Evolutionary conservation across 2,113 vertebrate species (phyloP), one percentile per base, ranked within the genome.

Genomic region (Anas platyrhynchos): DNA sequence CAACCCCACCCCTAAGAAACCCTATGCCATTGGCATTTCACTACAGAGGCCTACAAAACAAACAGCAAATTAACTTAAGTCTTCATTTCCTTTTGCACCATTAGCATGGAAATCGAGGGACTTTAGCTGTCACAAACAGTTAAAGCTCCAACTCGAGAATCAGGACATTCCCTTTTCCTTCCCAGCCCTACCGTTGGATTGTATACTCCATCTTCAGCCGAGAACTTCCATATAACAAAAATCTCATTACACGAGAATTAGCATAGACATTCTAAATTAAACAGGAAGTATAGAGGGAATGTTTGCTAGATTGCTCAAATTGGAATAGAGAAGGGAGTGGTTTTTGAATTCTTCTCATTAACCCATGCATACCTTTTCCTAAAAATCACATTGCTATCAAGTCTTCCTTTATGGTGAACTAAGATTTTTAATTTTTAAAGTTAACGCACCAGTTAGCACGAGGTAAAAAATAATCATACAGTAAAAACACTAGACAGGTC

Each of bases 241-340:
- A 91, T 44, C 55, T 95, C 77, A 89, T 96, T 69, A 91, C 88
- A 91, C 1, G 43, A 93, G 83, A 76, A 95, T 83, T 80, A 94
- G 95, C 89, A 86, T 7, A 96, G 90, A 92, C 91, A 54, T 78
- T 93, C 52, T 88, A 93, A 93, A 94, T 92, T 94, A 96, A 97
- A 96, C 96, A 97, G 96, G 96, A 96, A 96, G 94, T 92, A 92
- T 91, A 85, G n/a, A 93, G 74, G 71, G 94, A 96, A 97, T 96
- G 93, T 93, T 94, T 96, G 94, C 81, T 94, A 95, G 88, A 96
- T 87, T 93, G 91, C 93, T 96, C 88, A 95, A 94, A 96, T 79
- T 94, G 91, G 86, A 93, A 94, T 89, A 93, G 80, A 96, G 86
- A 95, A 96, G 93, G 96, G 94, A 96, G 94, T 89, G 92, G 93